Evolutionary conservation across 2,113 vertebrate genomes (phyloP), one percentile per base, ranked within the genome.

Genomic region (Sceloporus tristichus): DNA sequence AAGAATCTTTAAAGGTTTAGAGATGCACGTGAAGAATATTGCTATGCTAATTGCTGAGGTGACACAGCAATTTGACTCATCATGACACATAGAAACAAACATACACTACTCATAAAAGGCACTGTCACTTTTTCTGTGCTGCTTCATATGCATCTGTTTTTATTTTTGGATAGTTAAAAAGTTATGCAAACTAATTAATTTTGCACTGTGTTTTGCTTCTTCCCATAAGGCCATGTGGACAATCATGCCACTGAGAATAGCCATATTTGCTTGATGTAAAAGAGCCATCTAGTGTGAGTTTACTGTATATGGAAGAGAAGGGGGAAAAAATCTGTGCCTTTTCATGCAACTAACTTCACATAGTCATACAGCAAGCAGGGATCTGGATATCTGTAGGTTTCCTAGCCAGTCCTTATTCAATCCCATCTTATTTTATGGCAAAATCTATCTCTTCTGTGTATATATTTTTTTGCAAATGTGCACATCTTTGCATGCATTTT

Each of bases 221-320:
- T 0, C 83, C 27, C 71, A 8, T 29, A 25, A 86, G 21, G 34
- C 66, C 89, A 87, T 84, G 82, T 66, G 56, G 66, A 85, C n/a
- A 85, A 29, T 92, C 77, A 14, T 89, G 79, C 87, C 65, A 70
- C 9, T 40, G 27, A 85, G 81, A 93, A 76, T 8, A 86, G 11
- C 76, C 19, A 86, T 14, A 91, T 92, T 91, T 89, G 83, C 92
- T 94, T 95, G 94, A 93, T 89, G 90, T 85, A 83, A 95, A 88
- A 94, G 94, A 74, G 82, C 48, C 82, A 54, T 56, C 82, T 74
- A 84, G 70, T 84, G 82, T 73, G 68, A 34, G 48, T 84, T 84
- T 48, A 34, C 85, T 87, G 94, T 79, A 95, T 85, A 13, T 56
- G 86, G 91, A 93, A 91, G 56, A 62, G 88, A 91, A 92, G 71